phyloP scores from a whole-genome alignment of 2,113 vertebrate species.

The Polypterus senegalus region DNA sequence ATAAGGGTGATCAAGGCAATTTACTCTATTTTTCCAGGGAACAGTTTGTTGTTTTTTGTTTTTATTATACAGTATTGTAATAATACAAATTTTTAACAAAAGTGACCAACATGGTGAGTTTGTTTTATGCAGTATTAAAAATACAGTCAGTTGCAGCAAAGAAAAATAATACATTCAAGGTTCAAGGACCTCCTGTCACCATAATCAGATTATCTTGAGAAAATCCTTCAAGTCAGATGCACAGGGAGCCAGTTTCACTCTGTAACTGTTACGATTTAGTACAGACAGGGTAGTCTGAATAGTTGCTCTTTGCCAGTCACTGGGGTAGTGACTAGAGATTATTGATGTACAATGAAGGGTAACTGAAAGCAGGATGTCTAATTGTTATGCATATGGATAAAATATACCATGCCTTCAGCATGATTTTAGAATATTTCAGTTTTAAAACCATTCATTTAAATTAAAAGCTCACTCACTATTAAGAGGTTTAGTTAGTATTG shows the following conservation, averaged over 20 bases:
- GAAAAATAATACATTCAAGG: conserved; percentile 24
- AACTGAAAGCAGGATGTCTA: not conserved
- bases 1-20: too few relatives aligned
- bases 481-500: too few relatives aligned
- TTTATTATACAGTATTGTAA: too few relatives aligned
- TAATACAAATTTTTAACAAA: too few relatives aligned
- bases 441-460: not conserved
- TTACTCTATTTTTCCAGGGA: too few relatives aligned
- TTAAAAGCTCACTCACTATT: too few relatives aligned
- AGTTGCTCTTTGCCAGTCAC: conserved; percentile 36
- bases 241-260: conserved; percentile 54
- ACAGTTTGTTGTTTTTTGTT: too few relatives aligned
- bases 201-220: conserved; percentile 51
- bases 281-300: conserved; percentile 42
- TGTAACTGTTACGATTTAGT: conserved; percentile 64
- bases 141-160: too few relatives aligned
- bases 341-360: not conserved
- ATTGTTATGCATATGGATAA: not conserved
- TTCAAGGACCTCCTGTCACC: conserved; percentile 62
- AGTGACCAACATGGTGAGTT: conserved; percentile 10
- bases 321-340: conserved; percentile 25
- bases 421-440: conserved; percentile 1
- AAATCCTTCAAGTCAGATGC: conserved; percentile 56
- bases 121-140: conserved; percentile 22
- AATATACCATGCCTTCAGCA: not conserved